These are phyloP conservation scores for Rambutsinella grinnellia DNA, from an alignment of 2,888 invertebrate genomes.

Conservation along the genomic window DNA sequence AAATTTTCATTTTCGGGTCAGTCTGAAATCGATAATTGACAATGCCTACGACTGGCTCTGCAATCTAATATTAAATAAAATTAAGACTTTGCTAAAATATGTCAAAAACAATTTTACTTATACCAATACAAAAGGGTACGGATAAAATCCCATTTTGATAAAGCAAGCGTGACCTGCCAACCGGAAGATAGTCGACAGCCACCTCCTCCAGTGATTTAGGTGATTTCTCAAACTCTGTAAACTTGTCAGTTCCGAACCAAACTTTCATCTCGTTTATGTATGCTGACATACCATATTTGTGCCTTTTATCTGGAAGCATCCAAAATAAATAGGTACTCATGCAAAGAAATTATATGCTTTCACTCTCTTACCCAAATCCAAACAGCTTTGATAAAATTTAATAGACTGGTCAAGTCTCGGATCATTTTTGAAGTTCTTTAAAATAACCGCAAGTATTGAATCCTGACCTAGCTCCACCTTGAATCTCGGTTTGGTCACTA, in stretches of 20 bases:
- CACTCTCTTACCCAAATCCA: slow-evolving; percentile 9
- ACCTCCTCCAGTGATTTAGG: slow-evolving; percentile 14
- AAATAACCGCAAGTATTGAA: slow-evolving; percentile 10
- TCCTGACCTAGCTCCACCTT: slow-evolving; percentile 4
- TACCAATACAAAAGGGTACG: too few species aligned
- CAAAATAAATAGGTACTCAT: too few species aligned
- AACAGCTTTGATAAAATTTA: slow-evolving; percentile 22
- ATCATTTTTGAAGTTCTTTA: slow-evolving; percentile 7
- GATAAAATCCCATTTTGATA: slow-evolving; percentile 15
- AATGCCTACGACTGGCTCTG: too few species aligned
- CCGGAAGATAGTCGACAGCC: neutral
- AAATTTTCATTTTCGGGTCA: too few species aligned
- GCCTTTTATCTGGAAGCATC: neutral
- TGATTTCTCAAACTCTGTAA: neutral
- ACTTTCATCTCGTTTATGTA: neutral
- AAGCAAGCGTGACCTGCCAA: slow-evolving; percentile 9
- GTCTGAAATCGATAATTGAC: too few species aligned
- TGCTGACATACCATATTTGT: neutral
- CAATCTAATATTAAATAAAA: too few species aligned
- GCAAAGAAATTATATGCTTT: too few species aligned
- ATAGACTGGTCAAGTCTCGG: slow-evolving; percentile 10
- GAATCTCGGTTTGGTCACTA: neutral
- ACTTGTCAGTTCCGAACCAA: slow-evolving; percentile 5
- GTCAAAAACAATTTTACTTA: too few species aligned
- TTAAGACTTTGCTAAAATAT: too few species aligned